These are phyloP conservation scores for Callitettix versicolor DNA, from an alignment of 1,140 invertebrate species.

Conservation along the genomic window DNA sequence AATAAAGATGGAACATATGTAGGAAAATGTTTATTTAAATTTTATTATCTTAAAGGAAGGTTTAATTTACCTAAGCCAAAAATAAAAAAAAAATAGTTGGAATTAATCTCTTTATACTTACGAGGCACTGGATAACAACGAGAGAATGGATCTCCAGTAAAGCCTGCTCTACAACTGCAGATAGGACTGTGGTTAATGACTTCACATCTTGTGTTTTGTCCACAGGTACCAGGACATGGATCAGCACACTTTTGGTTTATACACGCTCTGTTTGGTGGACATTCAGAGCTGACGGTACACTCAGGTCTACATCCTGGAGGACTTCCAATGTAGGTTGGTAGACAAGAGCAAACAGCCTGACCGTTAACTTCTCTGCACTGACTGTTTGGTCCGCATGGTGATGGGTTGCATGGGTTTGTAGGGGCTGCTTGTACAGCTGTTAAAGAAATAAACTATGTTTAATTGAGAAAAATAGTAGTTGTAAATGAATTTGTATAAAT, in stretches of 20 bases:
- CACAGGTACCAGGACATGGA: too few relatives aligned
- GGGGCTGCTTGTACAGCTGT: slow-evolving; percentile 31
- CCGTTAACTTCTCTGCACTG: too few relatives aligned
- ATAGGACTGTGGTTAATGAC: too few relatives aligned
- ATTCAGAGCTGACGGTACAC: slow-evolving; percentile 38
- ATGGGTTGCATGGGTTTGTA: slow-evolving; percentile 30
- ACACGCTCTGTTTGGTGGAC: slow-evolving; percentile 36
- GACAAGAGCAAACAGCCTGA: too few relatives aligned
- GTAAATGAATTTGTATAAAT: not conserved
- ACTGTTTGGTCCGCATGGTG: too few relatives aligned
- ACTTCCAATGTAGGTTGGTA: too few relatives aligned
- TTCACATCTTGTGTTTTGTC: slow-evolving; percentile 38
- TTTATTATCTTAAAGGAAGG: not conserved
- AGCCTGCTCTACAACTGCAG: slow-evolving; percentile 38
- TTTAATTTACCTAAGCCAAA: not conserved
- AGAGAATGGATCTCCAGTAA: too few relatives aligned
- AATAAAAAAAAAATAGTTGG: not conserved
- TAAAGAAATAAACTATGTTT: too few relatives aligned
- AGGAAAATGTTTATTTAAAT: not conserved
- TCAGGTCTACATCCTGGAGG: slow-evolving; percentile 43
- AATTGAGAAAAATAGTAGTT: not conserved
- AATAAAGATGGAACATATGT: not conserved
- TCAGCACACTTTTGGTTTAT: slow-evolving; percentile 40
- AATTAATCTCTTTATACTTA: slow-evolving; percentile 15
- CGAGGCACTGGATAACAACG: slow-evolving; percentile 35